phyloP scores from a whole-genome alignment of 2,888 invertebrate genomes.

The Serrognathus titanus region DNA sequence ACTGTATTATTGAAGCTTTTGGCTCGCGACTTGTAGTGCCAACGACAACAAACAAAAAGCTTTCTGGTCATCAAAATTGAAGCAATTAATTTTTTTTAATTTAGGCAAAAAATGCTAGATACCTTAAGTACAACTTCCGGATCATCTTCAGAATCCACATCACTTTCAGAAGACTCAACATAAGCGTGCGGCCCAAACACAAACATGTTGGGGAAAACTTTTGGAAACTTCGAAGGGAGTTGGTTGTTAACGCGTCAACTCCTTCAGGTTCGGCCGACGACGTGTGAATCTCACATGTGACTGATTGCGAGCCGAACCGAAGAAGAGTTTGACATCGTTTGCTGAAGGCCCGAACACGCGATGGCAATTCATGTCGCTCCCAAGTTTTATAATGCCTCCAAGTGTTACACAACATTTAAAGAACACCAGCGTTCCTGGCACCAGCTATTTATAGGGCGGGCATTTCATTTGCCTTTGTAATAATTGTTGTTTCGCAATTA shows the following conservation, averaged over 20 bases:
- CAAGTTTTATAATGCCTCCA: slow-evolving; percentile 31
- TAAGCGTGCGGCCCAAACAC: slow-evolving; percentile 36
- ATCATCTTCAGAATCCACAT: slow-evolving; percentile 34
- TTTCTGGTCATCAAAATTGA: too few relatives aligned
- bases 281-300: not conserved
- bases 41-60: too few relatives aligned
- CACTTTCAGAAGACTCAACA: slow-evolving; percentile 29
- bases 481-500: slow-evolving; percentile 11
- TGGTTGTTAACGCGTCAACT: too few relatives aligned
- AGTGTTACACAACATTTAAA: slow-evolving; percentile 35
- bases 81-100: too few relatives aligned
- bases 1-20: too few relatives aligned
- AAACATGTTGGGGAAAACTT: slow-evolving; percentile 33
- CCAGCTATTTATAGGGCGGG: slow-evolving; percentile 24
- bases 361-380: slow-evolving; percentile 32
- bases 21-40: too few relatives aligned
- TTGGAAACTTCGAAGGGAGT: too few relatives aligned
- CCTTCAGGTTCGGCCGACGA: not conserved
- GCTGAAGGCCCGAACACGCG: not conserved
- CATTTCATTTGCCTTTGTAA: slow-evolving; percentile 9
- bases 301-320: not conserved
- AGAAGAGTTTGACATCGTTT: not conserved
- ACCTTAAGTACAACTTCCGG: slow-evolving; percentile 38
- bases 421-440: slow-evolving; percentile 38
- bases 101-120: slow-evolving; percentile 13